Conservation (phyloP, 2,113 vertebrate species). For the Bufo gargarizans region DNA sequence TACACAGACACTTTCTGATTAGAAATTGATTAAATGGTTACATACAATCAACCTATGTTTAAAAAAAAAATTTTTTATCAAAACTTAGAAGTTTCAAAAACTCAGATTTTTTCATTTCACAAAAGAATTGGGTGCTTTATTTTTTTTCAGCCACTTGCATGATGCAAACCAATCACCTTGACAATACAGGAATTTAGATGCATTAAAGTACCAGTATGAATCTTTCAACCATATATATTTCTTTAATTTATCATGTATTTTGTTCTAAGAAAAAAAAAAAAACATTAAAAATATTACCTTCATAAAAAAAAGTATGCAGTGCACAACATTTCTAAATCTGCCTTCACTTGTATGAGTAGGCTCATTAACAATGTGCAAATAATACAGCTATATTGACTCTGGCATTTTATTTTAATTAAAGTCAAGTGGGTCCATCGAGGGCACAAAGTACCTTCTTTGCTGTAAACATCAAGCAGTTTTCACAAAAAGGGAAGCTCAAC, state of each 20-base stretch:
- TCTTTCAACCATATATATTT: conserved; percentile 56
- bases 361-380: conserved; percentile 79
- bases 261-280: conserved; percentile 59
- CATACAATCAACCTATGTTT: not conserved
- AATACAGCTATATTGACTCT: conserved; percentile 70
- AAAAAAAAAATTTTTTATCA: not conserved
- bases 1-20: too few relatives aligned
- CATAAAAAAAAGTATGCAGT: conserved; percentile 71
- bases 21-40: too few relatives aligned
- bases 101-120: conserved; percentile 66
- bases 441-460: conserved; percentile 79
- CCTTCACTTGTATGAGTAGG: conserved; percentile 69
- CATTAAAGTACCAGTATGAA: conserved; percentile 83
- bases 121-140: conserved; percentile 84
- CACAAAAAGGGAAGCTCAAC: conserved; percentile 70
- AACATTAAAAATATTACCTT: conserved; percentile 48
- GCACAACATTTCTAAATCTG: conserved; percentile 73
- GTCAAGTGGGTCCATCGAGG: conserved; percentile 68
- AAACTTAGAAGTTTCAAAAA: not conserved
- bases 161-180: conserved; percentile 81
- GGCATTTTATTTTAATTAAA: conserved; percentile 61
- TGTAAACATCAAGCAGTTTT: conserved; percentile 80
- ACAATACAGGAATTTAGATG: conserved; percentile 80
- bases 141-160: conserved; percentile 81
- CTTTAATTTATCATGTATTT: conserved; percentile 78